Evolutionary conservation across 2,797 vertebrate species (phyloP).

Genomic region (Cheirogaleus major): DNA sequence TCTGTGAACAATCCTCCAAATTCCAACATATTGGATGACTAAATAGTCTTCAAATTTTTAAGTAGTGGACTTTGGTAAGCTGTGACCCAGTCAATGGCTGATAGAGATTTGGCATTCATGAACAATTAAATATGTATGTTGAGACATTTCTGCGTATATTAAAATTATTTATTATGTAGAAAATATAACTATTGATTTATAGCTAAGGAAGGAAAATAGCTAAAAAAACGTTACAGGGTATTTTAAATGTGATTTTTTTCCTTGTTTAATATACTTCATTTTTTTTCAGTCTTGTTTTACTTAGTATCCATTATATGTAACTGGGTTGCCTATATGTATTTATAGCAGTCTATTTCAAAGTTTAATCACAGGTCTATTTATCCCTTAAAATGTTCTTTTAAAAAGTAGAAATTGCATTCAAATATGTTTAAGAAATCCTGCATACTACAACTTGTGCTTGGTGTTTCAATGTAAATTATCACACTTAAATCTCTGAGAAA

Average conservation of each 20-base stretch:
- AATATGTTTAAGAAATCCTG: neutral
- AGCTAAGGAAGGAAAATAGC: neutral
- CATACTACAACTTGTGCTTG: neutral
- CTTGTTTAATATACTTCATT: neutral
- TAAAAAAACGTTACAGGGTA: neutral
- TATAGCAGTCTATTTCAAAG: neutral
- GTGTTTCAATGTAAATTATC: neutral
- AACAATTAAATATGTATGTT: neutral
- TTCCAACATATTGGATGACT: neutral
- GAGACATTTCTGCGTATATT: neutral
- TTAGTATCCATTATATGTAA: neutral
- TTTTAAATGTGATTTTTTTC: neutral
- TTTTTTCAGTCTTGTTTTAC: neutral
- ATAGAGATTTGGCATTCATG: neutral
- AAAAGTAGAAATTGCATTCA: neutral
- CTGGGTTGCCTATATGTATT: neutral
- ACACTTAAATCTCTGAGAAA: neutral
- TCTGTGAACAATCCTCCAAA: neutral
- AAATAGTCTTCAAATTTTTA: neutral
- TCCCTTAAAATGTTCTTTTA: neutral
- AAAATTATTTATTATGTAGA: neutral
- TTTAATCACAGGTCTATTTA: neutral
- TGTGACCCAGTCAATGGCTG: neutral
- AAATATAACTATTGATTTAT: neutral
- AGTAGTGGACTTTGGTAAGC: neutral